Evolutionary conservation across 2,113 vertebrate genomes (phyloP), one percentile per base, ranked within the genome.

Genomic region (Ceyx cyanopectus): DNA sequence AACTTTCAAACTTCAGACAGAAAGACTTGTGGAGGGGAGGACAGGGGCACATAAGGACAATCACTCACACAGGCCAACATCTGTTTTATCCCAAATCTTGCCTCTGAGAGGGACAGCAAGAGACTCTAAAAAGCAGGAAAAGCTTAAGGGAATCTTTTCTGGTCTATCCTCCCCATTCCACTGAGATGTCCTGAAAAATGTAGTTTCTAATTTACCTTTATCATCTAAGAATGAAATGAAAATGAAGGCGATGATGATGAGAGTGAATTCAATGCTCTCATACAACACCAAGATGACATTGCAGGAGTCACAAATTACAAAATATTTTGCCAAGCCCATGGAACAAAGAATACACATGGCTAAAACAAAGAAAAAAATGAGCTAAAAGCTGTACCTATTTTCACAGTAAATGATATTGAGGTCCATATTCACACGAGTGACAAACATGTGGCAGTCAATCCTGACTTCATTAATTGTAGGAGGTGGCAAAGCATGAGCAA

Each of bases 371-470:
- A 37, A 92, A 92, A 32, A 95, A 29, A 89, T 81, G 92, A 96
- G 77, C 70, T 90, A 80, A 97, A 95, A 56, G 24, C 79, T 94
- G 91, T 98, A 99, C 99, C 99, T 99, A 98, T 99, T 99, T 98
- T 99, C 99, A 98, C 99, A 99, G 99, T 99, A 99, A 97, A 99
- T 97, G 89, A 99, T 99, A 98, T 99, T 99, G 94, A 99, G 99
- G 98, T 99, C 99, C 99, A 99, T 99, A 98, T 99, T 99, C 97
- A 99, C 99, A 45, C 99, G 98, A 70, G 99, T 99, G 94, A 99
- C 99, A 85, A 99, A 99, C 99, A 99, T 99, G 92, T 99, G 99
- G 93, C 99, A 99, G 98, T 99, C 99, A 94, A 99, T 99, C 95
- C 99, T 98, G 94, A 99, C 99, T 98, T 99, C 99, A 94, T 99